phyloP scores from a whole-genome alignment of 2,888 invertebrate species.

The Uloborus plumipes region DNA sequence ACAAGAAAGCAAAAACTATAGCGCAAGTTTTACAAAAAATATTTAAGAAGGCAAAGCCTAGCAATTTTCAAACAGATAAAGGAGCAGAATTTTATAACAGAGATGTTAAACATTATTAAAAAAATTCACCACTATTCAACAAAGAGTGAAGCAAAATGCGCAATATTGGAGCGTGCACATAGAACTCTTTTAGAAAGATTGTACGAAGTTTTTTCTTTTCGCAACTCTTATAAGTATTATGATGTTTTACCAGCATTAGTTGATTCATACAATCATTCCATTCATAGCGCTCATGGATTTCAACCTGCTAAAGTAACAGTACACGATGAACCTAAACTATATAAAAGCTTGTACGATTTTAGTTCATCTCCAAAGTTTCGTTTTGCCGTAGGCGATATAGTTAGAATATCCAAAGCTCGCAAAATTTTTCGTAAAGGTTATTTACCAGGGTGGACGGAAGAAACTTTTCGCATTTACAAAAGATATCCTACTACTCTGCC shows the following conservation, averaged over 20 bases:
- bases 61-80: too few species aligned
- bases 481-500: neutral
- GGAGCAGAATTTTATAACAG: too few species aligned
- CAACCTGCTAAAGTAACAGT: slow-evolving; percentile 7
- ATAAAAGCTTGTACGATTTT: slow-evolving; percentile 15
- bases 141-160: slow-evolving; percentile 68
- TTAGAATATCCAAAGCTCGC: slow-evolving; percentile 5
- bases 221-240: neutral
- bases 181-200: slow-evolving; percentile 68
- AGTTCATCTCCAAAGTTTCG: neutral
- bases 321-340: neutral
- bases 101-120: too few species aligned
- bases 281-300: slow-evolving; percentile 9
- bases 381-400: neutral
- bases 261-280: slow-evolving; percentile 25
- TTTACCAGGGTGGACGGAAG: slow-evolving; percentile 24
- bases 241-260: too few species aligned
- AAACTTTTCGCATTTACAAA: slow-evolving; percentile 14
- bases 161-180: slow-evolving; percentile 69
- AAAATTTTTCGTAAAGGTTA: slow-evolving; percentile 29
- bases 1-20: neutral
- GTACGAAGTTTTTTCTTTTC: slow-evolving; percentile 1
- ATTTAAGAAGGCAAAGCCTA: neutral
- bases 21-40: slow-evolving; percentile 23
- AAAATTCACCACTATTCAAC: too few species aligned